A percentile compares a stretch with the other conserved stretches of the same genome.
Conservation (phyloP, 2,888 invertebrate species). For the Drosophila mimica region DNA sequence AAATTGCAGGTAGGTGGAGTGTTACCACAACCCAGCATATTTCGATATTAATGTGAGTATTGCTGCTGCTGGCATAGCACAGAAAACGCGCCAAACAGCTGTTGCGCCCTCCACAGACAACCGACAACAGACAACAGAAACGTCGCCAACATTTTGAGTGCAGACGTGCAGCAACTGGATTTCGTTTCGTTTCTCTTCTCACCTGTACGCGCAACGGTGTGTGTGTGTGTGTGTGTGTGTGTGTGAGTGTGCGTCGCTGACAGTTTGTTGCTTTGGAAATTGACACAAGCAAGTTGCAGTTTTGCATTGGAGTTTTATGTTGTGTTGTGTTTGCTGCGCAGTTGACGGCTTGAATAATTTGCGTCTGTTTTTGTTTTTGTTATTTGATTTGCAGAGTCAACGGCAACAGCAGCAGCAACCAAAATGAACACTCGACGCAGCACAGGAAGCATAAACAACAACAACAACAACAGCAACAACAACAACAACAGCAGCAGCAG, state of each 20-base stretch:
- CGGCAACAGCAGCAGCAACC: slow-evolving; percentile 12
- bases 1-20: slow-evolving; percentile 42
- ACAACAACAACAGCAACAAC: slow-evolving; percentile 4
- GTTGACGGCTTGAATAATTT: slow-evolving; percentile 43
- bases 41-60: slow-evolving; percentile 38
- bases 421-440: slow-evolving; percentile 17
- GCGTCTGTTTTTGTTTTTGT: slow-evolving; percentile 12
- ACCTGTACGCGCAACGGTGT: slow-evolving; percentile 37
- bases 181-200: slow-evolving; percentile 48
- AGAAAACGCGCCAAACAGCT: slow-evolving; percentile 68
- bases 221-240: neutral
- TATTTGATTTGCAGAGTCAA: slow-evolving; percentile 12
- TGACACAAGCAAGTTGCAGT: slow-evolving; percentile 43
- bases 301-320: slow-evolving; percentile 19
- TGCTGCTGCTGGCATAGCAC: slow-evolving; percentile 65
- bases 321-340: slow-evolving; percentile 48
- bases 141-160: slow-evolving; percentile 33
- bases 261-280: slow-evolving; percentile 56
- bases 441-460: slow-evolving; percentile 14
- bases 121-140: slow-evolving; percentile 39
- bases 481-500: slow-evolving; percentile 24
- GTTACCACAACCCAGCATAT: neutral
- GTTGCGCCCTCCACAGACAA: slow-evolving; percentile 46
- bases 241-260: slow-evolving; percentile 36
- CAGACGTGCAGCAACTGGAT: slow-evolving; percentile 20